Evolutionary conservation across 2,888 invertebrate genomes (phyloP), one percentile per base, ranked within the genome.

Genomic region (Eristalis pertinax): DNA sequence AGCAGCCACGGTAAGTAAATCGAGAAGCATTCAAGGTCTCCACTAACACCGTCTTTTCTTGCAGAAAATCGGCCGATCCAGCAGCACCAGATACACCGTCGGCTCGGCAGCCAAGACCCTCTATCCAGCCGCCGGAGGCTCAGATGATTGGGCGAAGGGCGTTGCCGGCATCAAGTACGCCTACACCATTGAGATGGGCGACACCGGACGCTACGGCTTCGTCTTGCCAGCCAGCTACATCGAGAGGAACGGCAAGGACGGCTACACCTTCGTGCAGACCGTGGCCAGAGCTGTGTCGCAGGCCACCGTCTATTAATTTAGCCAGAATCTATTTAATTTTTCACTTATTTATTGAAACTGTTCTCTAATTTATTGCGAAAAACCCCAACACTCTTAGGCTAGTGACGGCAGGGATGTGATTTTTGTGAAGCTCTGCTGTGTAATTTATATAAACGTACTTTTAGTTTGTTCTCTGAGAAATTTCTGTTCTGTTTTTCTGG

Each of bases 111-210:
- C 96, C 64, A 95, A 94, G n/a, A 95, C 96, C 0, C 93, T 97
- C 1, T 97, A 97, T 92, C 96, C 97, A 0, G 97, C 97, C 2
- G 93, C 96, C 38, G 97, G 97, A 1, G 97, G 97, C 15, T 96
- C 97, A 0, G 97, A 97, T 90, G 98, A 98, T 92, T 98, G 98
- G 97, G 98, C 98, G 8, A 98, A 98, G 92, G 97, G 97, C 0
- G 94, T 95, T 58, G 95, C 96, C 10, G 95, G 95, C 56, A 96
- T 98, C 88, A 98, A 97, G 92, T 98, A 98, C 92, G 93, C 98
- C 1, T 98, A 97, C 93, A 98, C 98, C 0, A 94, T 98, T 78
- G 98, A 99, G 94, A 94, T 98, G 74, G 95, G 97, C 73, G 98
- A 98, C 92, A 96, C 95, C 0, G 98, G 98, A 0, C 94, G 95